Base-by-base conservation (phyloP, 2,113 vertebrate genomes). In the Spea multiplicata region DNA sequence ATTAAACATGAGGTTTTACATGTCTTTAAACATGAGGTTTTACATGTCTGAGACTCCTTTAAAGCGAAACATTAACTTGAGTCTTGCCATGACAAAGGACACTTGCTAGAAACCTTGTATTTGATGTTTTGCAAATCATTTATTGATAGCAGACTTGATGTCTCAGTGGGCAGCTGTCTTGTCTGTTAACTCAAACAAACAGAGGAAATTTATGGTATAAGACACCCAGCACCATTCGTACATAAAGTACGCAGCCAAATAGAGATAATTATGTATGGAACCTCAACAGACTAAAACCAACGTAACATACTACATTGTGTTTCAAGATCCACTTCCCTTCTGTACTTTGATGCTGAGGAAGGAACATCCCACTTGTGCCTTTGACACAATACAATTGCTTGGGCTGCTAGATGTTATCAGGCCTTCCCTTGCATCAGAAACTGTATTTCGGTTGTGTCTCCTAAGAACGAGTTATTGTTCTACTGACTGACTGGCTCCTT, bases 401-500 rank as follows among this genome's bases (percentile, higher is more conserved):
- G 81, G 87, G 82, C 85, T 87, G 6, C 48, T 80, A 89, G 93
- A 94, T 94, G 87, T 90, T 94, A 94, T 94, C 93, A 0, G 81
- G 73, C 79, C 85, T 92, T 93, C 89, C 92, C 86, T 86, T 86
- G 83, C 90, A 87, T 86, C 59, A 0, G 87, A 86, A 89, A 90
- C 90, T 91, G 90, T 86, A 88, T 86, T 78, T 84, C 81, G 89
- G 87, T 89, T 92, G 89, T 90, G 90, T 90, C 89, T 90, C 76
- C 5, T 74, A 90, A 94, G 92, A 94, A 94, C 92, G 88, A 82
- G 78, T 89, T 87, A 94, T 94, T 94, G 92, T 94, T 93, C 86
- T 85, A 0, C 4, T 83, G 87, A 82, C 82, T 82, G 83, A 70
- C 88, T 89, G 89, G 78, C 87, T 92, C 87, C 86, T 88, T 86